Percentiles rank a stretch among this genome's conserved stretches.
These are phyloP conservation scores for Sphenodon punctatus DNA, from an alignment of 2,797 vertebrate species.

Conservation along the genomic window DNA sequence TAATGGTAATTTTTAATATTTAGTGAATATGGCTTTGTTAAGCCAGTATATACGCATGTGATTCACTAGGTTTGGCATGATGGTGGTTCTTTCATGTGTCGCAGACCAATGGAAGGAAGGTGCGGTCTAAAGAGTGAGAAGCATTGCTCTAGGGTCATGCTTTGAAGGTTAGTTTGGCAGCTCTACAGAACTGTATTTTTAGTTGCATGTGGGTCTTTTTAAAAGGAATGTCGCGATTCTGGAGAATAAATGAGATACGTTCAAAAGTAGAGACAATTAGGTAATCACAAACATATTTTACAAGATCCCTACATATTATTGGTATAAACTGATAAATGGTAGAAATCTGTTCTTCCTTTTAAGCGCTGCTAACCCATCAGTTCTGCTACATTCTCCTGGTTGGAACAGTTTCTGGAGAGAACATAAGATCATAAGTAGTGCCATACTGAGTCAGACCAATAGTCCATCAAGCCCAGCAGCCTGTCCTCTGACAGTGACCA, in stretches of 20 bases:
- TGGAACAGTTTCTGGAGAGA: no score
- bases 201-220: constrained; percentile 6
- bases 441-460: no score
- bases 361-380: neutral
- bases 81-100: no score
- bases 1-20: no score
- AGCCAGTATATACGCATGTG: no score
- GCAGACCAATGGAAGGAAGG: no score
- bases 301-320: neutral
- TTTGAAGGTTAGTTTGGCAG: neutral
- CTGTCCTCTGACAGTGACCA: no score
- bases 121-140: no score
- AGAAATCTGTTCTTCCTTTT: neutral
- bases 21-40: no score
- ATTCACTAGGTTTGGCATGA: no score
- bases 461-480: no score
- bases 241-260: neutral
- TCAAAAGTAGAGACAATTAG: constrained; percentile 1
- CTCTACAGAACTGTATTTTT: neutral
- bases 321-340: neutral
- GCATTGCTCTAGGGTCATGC: neutral
- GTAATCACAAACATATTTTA: constrained; percentile 9
- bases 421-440: no score
- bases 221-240: neutral
- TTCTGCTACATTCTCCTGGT: neutral